Conservation (phyloP, 2,113 vertebrate species). For the Mesoclemmys tuberculata region DNA sequence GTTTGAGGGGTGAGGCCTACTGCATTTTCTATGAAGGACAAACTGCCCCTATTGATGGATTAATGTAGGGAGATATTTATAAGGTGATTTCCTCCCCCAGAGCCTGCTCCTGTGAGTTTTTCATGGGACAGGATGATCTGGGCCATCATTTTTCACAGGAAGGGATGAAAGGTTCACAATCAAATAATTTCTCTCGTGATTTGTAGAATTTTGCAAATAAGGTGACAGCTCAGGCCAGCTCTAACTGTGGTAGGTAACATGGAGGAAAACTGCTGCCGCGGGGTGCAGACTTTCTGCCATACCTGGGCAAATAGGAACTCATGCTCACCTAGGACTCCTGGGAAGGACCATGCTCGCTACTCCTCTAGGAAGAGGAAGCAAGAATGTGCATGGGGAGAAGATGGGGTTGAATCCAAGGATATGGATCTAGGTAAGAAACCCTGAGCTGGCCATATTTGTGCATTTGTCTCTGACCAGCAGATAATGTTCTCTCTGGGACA, state of each 20-base stretch:
- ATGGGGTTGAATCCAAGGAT: too few relatives aligned
- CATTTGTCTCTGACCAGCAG: neutral
- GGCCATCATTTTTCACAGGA: neutral
- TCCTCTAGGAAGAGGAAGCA: too few relatives aligned
- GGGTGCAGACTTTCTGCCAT: neutral
- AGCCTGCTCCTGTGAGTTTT: neutral
- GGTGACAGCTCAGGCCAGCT: too few relatives aligned
- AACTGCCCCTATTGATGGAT: neutral
- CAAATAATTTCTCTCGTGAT: constrained; percentile 9
- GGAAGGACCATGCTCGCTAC: neutral
- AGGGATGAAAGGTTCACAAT: neutral
- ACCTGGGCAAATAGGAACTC: neutral
- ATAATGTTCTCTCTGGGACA: neutral
- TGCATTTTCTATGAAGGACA: neutral
- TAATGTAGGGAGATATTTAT: neutral
- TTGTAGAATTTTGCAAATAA: too few relatives aligned
- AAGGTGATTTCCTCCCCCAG: constrained; percentile 42
- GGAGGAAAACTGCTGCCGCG: too few relatives aligned
- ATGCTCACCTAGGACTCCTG: neutral
- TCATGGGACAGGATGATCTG: neutral
- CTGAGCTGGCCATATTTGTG: neutral
- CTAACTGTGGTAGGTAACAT: too few relatives aligned
- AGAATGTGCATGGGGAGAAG: too few relatives aligned
- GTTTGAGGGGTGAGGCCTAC: neutral
- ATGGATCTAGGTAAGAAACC: neutral